Base-by-base conservation (phyloP, 2,797 vertebrate genomes). In the Sebastes nivosus region DNA sequence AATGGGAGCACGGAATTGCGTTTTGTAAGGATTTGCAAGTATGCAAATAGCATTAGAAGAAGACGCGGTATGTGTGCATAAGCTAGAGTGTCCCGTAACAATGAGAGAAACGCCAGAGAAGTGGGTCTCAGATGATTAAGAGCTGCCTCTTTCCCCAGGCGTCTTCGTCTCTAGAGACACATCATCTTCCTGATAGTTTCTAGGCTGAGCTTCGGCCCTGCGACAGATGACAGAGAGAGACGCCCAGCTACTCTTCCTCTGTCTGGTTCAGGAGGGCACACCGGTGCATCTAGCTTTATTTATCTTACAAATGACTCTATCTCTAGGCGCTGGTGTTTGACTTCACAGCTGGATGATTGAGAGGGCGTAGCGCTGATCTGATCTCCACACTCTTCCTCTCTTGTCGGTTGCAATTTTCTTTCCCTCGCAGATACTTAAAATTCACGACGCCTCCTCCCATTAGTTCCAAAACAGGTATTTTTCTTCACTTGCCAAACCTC, bases 41-140 rank as follows among this genome's bases (percentile, higher is more conserved):
- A 93, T 95, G 94, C 89, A 94, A 95, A 95, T 94, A 82, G 82
- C 72, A 73, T 80, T 87, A 78, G 81, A 65, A 69, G 79, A 42
- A 68, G 82, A 66, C 12, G 54, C 32, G 25, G 64, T 79, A 38
- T 69, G 75, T 42, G 32, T 63, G 72, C 52, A 55, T 72, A 22
- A 84, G 67, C 86, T 38, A 8, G 77, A 69, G 80, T 42, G 70
- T 74, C 81, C 69, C 14, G 3, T 60, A 74, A 75, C 86, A 87
- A 81, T 77, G 87, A 78, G 82, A 86, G 72, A 87, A 87, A 92
- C 72, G 87, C 72, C 89, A 90, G 83, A 88, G 82, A 95, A 94
- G 89, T 95, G 90, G 92, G 92, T 96, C 94, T 93, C 92, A 50
- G 79, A 94, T 95, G 94, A 95, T 94, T 90, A 94, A 95, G 94